Evolutionary conservation across 92 coral and sea anemone species (phyloP), one percentile per base, ranked within the genome.

Genomic region (Siderastrea siderea): DNA sequence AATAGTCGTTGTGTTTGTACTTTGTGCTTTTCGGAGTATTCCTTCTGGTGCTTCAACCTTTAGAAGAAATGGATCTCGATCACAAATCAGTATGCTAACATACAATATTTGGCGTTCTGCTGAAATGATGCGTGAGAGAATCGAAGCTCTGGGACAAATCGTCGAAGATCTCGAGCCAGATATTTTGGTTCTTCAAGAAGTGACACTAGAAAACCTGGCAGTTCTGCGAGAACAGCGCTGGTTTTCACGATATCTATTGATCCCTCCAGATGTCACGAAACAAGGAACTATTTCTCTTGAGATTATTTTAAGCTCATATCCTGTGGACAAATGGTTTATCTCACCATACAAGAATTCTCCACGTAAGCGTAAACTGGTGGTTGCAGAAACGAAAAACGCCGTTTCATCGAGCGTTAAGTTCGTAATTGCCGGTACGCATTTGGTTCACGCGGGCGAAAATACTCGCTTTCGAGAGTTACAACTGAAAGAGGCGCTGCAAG

Each of bases 171-270:
- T 87, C 8, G 67, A 83, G 62, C 97, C 97, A 16, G 84, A 84
- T 61, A 75, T 94, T 55, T 78, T 94, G 58, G 72, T 92, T 7
- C 88, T 94, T 50, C 94, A 94, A 73, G 97, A 94, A 84, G 97
- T 92, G 14, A 94, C 95, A 15, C 68, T 17, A 3, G 55, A 74
- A 1, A 94, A 80, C 61, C 74, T 94, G 10, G 83, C 74, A 0
- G 71, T 89, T 3, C 68, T 94, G 74, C 66, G 68, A 69, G 80
- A 71, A 54, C 94, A 94, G 51, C 62, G 17, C 49, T 94, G 97
- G 97, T 94, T 91, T 79, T 14, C 44, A 7, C 19, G 68, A 7
- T 94, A 94, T 75, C 64, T 71, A 60, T 67, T 92, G 64, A 47
- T 78, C 3, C 92, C 93, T 6, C 55, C 80, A 44, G 79, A 75